These are phyloP conservation scores for Oryctolagus cuniculus DNA, from an alignment of 2,113 vertebrate genomes.

Conservation along the genomic window DNA sequence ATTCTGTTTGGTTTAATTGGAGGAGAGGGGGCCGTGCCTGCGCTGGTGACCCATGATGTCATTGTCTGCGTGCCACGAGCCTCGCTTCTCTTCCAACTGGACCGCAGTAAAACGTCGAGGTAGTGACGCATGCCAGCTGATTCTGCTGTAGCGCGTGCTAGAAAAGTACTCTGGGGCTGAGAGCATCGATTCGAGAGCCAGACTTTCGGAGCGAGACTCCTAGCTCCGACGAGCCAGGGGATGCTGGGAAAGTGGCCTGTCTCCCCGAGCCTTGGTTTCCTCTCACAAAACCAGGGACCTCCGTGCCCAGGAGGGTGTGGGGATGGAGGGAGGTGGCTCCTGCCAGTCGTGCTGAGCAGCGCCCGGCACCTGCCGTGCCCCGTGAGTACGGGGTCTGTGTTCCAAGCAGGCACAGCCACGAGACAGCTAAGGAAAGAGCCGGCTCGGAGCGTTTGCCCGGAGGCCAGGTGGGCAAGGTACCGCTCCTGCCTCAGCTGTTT, in stretches of 20 bases:
- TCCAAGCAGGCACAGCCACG: neutral
- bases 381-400: neutral
- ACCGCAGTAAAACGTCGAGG: neutral
- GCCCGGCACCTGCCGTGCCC: accelerated
- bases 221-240: too few species aligned
- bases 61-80: neutral
- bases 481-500: neutral
- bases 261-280: neutral
- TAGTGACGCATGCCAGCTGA: neutral
- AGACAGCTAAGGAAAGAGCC: neutral
- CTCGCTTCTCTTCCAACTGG: slow-evolving; percentile 39
- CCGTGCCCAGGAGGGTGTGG: accelerated
- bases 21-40: neutral
- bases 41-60: neutral
- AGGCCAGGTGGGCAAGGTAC: accelerated
- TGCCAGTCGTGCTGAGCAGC: accelerated
- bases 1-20: neutral
- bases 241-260: neutral
- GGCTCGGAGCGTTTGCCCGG: neutral
- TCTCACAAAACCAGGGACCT: accelerated
- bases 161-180: neutral
- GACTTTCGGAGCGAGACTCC: neutral
- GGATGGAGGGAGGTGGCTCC: neutral
- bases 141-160: neutral
- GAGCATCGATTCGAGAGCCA: neutral